Evolutionary conservation across 23 tunicate genomes (phyloP), one percentile per base, ranked within the genome.

Genomic region (Diplosoma virens): DNA sequence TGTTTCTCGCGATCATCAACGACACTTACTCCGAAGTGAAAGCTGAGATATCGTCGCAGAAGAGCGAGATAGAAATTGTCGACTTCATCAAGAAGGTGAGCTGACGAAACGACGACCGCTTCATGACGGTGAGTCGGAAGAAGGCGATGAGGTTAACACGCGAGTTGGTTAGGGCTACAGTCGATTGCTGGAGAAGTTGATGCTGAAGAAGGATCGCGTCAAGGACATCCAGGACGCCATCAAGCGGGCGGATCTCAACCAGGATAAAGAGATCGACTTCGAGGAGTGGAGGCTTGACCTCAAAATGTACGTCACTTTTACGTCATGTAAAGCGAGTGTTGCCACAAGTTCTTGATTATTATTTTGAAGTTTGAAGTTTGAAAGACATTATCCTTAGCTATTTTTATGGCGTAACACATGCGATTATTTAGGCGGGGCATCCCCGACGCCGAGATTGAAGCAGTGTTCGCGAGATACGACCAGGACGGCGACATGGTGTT

Each of bases 381-480:
- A n/a, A n/a, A n/a, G n/a, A n/a, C n/a, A n/a, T n/a, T n/a, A n/a
- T n/a, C n/a, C n/a, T n/a, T n/a, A n/a, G n/a, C n/a, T n/a, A n/a
- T n/a, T n/a, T n/a, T n/a, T 9, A 45, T 45, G 14, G 52, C 52
- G 16, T 16, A 11, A 45, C 11, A 11, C 16, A 16, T 45, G 14
- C 16, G 52, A 11, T n/a, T 6, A 28, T 79, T 4, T 63, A 87
- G 94, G 94, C 87, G 99, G 59, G 99, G 99, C 25, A 88, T 94
- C n/a, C 99, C 99, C 52, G 99, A 94, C 37, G 99, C 95, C 27
- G 99, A 94, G 69, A 94, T 94, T 54, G 99, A 94, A 75, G 99
- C 99, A 1, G 87, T 94, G 45, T 94, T 94, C 46, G 99, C 99
- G 23, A 94, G 88, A 45, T 94, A 94, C 33, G 99, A 94, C 55